Evolutionary conservation across 2,113 vertebrate genomes (phyloP), one percentile per base, ranked within the genome.

Genomic region (Acanthochromis polyacanthus): DNA sequence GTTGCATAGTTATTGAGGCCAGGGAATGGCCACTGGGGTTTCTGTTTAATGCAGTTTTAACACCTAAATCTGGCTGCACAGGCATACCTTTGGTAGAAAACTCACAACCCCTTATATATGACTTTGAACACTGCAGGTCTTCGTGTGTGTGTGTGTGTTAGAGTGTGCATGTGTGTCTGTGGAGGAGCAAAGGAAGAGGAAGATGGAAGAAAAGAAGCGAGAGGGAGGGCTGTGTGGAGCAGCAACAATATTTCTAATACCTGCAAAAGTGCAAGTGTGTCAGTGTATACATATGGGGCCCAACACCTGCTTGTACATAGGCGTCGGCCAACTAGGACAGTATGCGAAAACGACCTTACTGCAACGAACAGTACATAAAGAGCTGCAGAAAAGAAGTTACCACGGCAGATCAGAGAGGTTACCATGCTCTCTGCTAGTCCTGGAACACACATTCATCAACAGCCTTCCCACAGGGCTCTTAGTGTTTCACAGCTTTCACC

Each of bases 371-470:
- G 65, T 53, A 55, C 60, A 68, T 45, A 80, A 72, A 86, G 69
- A 43, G 76, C 80, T 86, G 61, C 62, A 65, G 79, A 71, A 64
- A 76, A 25, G 23, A 45, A 70, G 71, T 76, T 85, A 86, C 83
- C 75, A 56, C 16, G 14, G 82, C 45, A 38, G 68, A 80, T 79
- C 63, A 80, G 51, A 76, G 77, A 84, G 87, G 89, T 84, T 83
- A 85, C 40, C 16, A 19, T 59, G 77, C 66, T 84, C 78, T 82
- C 82, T 75, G 69, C 72, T 51, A 43, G 66, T 64, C 55, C 60
- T 7, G 55, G 77, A 77, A 69, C 69, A 69, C 48, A 71, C 90
- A 92, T 93, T 89, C 81, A 91, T 93, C 89, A 92, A 74, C 70
- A 36, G 65, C 68, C 62, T 65, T 82, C 88, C 86, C 89, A 75